Conservation (phyloP, 1,140 invertebrate genomes). For the Ceratina calcarata region DNA sequence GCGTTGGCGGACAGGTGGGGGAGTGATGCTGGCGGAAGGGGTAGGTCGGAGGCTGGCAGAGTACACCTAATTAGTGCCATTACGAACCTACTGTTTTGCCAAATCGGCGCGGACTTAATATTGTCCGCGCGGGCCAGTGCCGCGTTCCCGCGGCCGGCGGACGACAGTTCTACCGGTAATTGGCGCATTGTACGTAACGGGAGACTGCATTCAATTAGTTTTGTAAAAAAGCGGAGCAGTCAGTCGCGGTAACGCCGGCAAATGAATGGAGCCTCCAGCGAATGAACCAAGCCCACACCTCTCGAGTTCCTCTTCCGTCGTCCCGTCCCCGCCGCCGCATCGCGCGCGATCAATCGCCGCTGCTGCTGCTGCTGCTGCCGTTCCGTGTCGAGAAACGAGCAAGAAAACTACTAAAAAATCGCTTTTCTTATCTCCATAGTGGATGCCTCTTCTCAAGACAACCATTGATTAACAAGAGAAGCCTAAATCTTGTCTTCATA, state of each 20-base stretch:
- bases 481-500: too few species aligned
- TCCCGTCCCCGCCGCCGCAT: background rate
- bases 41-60: constrained; percentile 51
- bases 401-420: constrained; percentile 27
- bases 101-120: constrained; percentile 68
- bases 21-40: background rate
- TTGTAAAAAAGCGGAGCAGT: constrained; percentile 63
- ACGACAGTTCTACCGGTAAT: constrained; percentile 67
- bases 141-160: constrained; percentile 16
- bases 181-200: constrained; percentile 63
- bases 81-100: constrained; percentile 69
- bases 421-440: background rate
- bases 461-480: too few species aligned
- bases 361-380: too few species aligned
- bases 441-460: too few species aligned
- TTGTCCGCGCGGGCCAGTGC: constrained; percentile 52
- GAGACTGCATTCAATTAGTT: constrained; percentile 70
- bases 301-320: constrained; percentile 26
- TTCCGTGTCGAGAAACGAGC: background rate
- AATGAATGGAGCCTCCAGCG: constrained; percentile 59
- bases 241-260: constrained; percentile 61
- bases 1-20: background rate
- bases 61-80: constrained; percentile 72
- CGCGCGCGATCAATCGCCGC: constrained; percentile 34
- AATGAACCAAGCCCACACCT: constrained; percentile 10